Evolutionary conservation across 2,797 vertebrate species (phyloP).

Genomic region (Nyctalus aviator): DNA sequence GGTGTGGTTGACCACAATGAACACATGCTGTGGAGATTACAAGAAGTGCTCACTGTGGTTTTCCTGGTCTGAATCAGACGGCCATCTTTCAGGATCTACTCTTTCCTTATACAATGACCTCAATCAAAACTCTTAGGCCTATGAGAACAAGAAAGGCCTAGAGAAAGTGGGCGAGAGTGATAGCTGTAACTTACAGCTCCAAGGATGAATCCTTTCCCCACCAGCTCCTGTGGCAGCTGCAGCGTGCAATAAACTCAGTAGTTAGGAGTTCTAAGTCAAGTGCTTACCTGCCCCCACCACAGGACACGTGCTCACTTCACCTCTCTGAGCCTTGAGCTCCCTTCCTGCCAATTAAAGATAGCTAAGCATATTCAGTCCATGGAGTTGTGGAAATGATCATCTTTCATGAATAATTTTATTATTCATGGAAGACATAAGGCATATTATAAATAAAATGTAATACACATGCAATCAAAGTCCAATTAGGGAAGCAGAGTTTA

Average conservation of each 20-base stretch:
- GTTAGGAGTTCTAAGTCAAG: not conserved
- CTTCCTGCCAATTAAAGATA: not conserved
- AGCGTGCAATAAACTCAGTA: not conserved
- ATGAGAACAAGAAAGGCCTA: not conserved
- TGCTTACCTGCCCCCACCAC: too few species aligned
- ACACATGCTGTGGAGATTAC: not conserved
- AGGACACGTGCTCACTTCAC: fast-evolving
- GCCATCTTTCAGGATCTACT: not conserved
- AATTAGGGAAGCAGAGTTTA: not conserved
- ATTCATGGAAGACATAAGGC: not conserved
- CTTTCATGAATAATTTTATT: not conserved
- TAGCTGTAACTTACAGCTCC: not conserved
- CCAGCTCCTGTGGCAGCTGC: not conserved
- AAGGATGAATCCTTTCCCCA: fast-evolving
- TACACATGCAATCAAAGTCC: not conserved
- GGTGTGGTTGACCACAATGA: not conserved
- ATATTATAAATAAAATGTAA: not conserved
- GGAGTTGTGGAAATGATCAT: not conserved
- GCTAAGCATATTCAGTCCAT: not conserved
- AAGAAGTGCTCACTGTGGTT: slow-evolving; percentile 56
- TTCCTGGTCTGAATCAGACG: slow-evolving; percentile 43
- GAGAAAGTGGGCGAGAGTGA: not conserved
- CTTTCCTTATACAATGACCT: not conserved
- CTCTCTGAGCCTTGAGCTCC: not conserved
- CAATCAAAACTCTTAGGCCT: not conserved